These are phyloP conservation scores for Callinectes sapidus DNA, from an alignment of 2,888 invertebrate species.

Conservation along the genomic window DNA sequence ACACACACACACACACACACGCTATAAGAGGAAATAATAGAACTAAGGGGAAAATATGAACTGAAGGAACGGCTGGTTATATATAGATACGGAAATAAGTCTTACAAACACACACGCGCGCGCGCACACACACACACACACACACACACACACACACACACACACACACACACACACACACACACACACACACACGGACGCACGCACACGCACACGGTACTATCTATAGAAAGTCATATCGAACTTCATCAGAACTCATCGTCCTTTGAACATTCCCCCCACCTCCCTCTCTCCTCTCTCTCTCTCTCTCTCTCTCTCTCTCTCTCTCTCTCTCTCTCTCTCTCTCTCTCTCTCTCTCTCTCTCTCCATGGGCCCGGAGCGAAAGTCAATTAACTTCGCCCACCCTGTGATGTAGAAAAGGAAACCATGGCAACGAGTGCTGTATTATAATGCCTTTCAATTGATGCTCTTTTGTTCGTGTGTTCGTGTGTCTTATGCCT, in stretches of 20 bases:
- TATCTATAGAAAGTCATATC: neutral
- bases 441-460: neutral
- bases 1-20: constrained; percentile 15
- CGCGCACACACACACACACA: neutral
- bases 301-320: neutral
- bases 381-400: neutral
- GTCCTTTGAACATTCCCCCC: neutral
- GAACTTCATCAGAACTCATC: neutral
- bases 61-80: no score
- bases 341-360: neutral
- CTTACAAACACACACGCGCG: neutral
- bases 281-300: no score
- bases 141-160: constrained; percentile 25
- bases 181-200: constrained; percentile 25
- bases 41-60: no score
- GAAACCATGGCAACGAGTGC: constrained; percentile 14
- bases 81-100: no score
- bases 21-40: neutral
- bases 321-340: neutral
- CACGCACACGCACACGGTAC: neutral
- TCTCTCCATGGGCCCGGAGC: neutral
- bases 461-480: neutral
- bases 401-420: constrained; percentile 1
- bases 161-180: constrained; percentile 29
- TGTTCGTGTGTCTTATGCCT: neutral